Evolutionary conservation across 2,113 vertebrate species (phyloP).

Genomic region (Siniperca chuatsi): DNA sequence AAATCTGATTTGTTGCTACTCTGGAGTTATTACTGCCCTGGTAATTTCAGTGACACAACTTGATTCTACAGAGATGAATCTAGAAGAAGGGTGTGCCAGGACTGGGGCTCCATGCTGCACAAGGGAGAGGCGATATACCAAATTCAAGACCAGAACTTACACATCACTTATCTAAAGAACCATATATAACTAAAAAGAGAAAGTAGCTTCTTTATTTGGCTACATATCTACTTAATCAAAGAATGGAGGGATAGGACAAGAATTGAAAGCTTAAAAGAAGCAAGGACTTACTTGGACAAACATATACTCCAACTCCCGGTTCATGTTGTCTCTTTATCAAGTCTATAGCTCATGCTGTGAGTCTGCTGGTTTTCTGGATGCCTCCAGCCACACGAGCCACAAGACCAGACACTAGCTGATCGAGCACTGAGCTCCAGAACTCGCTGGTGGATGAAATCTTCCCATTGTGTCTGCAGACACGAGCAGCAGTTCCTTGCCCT

Average conservation of each 20-base stretch:
- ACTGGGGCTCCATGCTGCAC: conserved; percentile 6
- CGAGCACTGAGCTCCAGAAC: conserved; percentile 22
- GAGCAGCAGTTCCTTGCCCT: conserved; percentile 12
- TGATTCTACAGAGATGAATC: neutral
- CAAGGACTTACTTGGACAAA: conserved; percentile 87
- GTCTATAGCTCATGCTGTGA: conserved; percentile 74
- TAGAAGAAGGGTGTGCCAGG: conserved; percentile 56
- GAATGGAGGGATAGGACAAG: neutral
- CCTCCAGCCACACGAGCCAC: conserved; percentile 45
- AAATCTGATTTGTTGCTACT: conserved; percentile 29
- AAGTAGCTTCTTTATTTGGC: neutral
- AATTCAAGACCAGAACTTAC: neutral
- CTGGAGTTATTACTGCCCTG: neutral
- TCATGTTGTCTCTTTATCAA: conserved; percentile 69
- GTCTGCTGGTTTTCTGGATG: conserved; percentile 40
- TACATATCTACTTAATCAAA: neutral
- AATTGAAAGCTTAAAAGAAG: conserved; percentile 22
- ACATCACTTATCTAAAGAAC: neutral
- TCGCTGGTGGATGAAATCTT: conserved; percentile 53
- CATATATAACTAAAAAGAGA: neutral
- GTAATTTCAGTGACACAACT: conserved; percentile 27
- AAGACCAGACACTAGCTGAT: conserved; percentile 47
- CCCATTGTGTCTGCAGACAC: conserved; percentile 70
- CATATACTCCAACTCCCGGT: conserved; percentile 86
- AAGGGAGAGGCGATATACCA: neutral